A percentile compares a stretch with the other conserved stretches of the same genome.
Conservation (phyloP, 1,140 invertebrate species). For the Drosophila persimilis region DNA sequence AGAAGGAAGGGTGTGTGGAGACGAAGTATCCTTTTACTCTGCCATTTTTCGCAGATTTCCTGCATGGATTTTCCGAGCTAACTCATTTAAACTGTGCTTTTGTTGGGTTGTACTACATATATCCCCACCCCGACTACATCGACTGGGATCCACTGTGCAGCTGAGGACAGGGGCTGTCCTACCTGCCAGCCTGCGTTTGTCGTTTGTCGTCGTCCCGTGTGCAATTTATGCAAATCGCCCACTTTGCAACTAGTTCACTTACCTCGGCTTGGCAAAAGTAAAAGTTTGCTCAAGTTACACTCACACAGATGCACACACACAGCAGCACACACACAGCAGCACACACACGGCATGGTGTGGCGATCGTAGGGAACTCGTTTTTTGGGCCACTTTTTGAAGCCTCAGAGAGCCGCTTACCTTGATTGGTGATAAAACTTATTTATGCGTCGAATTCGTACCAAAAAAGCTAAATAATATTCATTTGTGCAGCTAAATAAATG, state of each 20-base stretch:
- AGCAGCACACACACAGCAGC: slow-evolving; percentile 2
- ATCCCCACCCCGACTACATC: too few relatives aligned
- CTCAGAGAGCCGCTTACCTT: slow-evolving; percentile 70
- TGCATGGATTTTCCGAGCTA: too few relatives aligned
- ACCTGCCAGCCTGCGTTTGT: slow-evolving; percentile 27
- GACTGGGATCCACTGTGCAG: slow-evolving; percentile 21
- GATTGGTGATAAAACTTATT: slow-evolving; percentile 78
- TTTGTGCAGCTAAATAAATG: slow-evolving; percentile 46
- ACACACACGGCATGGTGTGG: neutral
- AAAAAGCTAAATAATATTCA: slow-evolving; percentile 45
- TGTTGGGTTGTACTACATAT: too few relatives aligned
- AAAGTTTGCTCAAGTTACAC: slow-evolving; percentile 65
- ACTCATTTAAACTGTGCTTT: too few relatives aligned
- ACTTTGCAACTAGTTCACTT: slow-evolving; percentile 79
- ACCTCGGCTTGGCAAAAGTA: slow-evolving; percentile 70
- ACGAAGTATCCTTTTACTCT: too few relatives aligned
- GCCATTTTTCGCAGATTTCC: too few relatives aligned
- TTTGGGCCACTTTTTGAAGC: slow-evolving; percentile 52
- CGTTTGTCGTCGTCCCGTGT: slow-evolving; percentile 37
- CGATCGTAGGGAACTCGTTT: slow-evolving; percentile 55
- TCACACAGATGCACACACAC: slow-evolving; percentile 15
- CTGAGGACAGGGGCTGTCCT: slow-evolving; percentile 3
- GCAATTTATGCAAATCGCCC: slow-evolving; percentile 71
- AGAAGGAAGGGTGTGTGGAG: too few relatives aligned
- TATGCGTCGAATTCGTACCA: slow-evolving; percentile 63